Conservation (phyloP, 2,797 vertebrate genomes). For the Pantherophis alleghaniensis region DNA sequence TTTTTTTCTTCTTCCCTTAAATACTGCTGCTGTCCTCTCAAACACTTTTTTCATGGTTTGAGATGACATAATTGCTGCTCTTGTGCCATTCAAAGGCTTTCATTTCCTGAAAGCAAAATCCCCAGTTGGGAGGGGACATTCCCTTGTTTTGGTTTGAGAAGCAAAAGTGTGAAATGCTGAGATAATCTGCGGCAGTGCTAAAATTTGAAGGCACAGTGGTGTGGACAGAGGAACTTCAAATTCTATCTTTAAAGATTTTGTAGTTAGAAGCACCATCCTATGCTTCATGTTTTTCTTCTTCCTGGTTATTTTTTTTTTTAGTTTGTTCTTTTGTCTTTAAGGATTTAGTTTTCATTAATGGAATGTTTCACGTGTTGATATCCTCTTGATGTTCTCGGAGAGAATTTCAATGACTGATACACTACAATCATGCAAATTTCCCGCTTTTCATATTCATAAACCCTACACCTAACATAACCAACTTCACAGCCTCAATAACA, state of each 20-base stretch:
- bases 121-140: conserved; percentile 28
- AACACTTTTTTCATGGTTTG: conserved; percentile 12
- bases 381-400: conserved; percentile 47
- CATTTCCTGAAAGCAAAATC: conserved; percentile 47
- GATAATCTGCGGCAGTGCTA: conserved; percentile 26
- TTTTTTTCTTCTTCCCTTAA: conserved; percentile 31
- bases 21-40: not conserved
- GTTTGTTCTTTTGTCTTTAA: conserved; percentile 36
- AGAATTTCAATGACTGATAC: conserved; percentile 55
- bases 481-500: conserved; percentile 51
- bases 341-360: conserved; percentile 50
- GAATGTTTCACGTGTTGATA: conserved; percentile 43
- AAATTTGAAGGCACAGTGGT: conserved; percentile 42
- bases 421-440: conserved; percentile 56
- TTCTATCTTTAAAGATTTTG: conserved; percentile 45
- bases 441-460: conserved; percentile 62
- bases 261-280: conserved; percentile 42
- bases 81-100: conserved; percentile 46
- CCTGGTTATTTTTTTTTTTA: not conserved
- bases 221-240: conserved; percentile 45
- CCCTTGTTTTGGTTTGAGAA: conserved; percentile 51
- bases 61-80: conserved; percentile 33
- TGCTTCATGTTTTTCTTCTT: conserved; percentile 29
- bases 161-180: conserved; percentile 41
- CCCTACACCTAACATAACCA: conserved; percentile 47